Evolutionary conservation across 2,797 vertebrate genomes (phyloP), one percentile per base, ranked within the genome.

Genomic region (Sebastes nivosus): DNA sequence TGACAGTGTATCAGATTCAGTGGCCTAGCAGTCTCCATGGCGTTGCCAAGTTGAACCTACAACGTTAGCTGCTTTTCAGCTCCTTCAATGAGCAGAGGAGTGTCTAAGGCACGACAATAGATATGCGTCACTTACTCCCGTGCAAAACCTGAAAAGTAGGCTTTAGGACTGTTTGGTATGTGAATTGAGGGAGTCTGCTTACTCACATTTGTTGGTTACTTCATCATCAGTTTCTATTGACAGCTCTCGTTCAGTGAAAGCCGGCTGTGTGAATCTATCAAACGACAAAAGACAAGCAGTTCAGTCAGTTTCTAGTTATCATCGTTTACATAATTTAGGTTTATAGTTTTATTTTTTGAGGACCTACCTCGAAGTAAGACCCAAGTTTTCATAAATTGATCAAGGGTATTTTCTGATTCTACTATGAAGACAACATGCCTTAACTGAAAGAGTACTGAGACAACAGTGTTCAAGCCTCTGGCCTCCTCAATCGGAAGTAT

Each of bases 71-170:
- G 74, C 81, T 84, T 87, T 89, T 87, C 77, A 85, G 59, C 54
- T 71, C 13, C 69, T 72, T 64, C 86, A 71, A 63, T 36, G 36
- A 72, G 13, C 27, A 83, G 82, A 92, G 94, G 95, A 91, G 93
- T 95, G 94, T 87, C 91, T 10, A 58, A 71, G 69, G 65, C 71
- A n/a, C 82, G 83, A 87, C 88, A 92, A 90, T 67, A 88, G 84
- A 72, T 18, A 42, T 87, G 83, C 89, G 92, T 95, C 92, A 94
- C 67, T 95, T 91, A 94, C 69, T 88, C 64, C 61, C 70, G 85
- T 67, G 88, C 81, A 63, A 93, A 96, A 96, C 96, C 93, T 86
- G 96, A 94, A 95, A 93, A 83, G 93, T 95, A 60, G 85, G 87
- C 94, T 95, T 79, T 22, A 63, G 75, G 61, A 79, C 70, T 79